Base-by-base conservation (phyloP, 2,113 vertebrate species). In the Sula dactylatra region DNA sequence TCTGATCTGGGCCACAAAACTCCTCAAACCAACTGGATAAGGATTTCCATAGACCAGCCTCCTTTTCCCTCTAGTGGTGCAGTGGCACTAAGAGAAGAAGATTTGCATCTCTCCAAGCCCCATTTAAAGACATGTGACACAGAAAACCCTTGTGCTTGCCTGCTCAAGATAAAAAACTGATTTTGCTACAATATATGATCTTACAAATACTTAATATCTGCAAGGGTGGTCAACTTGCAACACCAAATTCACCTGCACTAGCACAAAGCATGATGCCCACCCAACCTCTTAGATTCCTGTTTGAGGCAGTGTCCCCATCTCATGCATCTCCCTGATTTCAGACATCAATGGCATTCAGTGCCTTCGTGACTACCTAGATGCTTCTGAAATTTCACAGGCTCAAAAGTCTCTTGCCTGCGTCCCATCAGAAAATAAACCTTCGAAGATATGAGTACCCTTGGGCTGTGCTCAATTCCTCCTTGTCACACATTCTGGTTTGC, bases 341-440 rank as follows among this genome's bases (percentile, higher is more conserved):
- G 24, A 22, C 9, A 40, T 5, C 0, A 0, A n/a, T 42, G 65
- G 66, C 70, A 70, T n/a, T 71, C 1, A 1, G 81, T 54, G 18
- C 21, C 18, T 72, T 83, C 69, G n/a, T 1, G 4, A 54, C 62
- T 52, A 84, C 40, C 18, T 4, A 76, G 29, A 58, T n/a, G 34
- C 15, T 82, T 64, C 42, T 29, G 61, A 27, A 45, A 66, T 91
- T 79, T 82, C 77, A 85, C 11, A 14, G 54, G 38, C 50, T 91
- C 36, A 29, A 34, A 88, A 78, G 56, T 66, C 90, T 80, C 64
- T 56, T 45, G 21, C 45, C 50, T 40, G 34, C 5, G 7, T 55
- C 50, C 78, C 78, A 89, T 86, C 49, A 87, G 81, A 93, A 96
- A 97, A 91, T 77, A 94, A 95, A 80, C 29, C 64, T 94, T 91